Conservation (phyloP, 2,113 vertebrate genomes). For the Polyodon spathula region DNA sequence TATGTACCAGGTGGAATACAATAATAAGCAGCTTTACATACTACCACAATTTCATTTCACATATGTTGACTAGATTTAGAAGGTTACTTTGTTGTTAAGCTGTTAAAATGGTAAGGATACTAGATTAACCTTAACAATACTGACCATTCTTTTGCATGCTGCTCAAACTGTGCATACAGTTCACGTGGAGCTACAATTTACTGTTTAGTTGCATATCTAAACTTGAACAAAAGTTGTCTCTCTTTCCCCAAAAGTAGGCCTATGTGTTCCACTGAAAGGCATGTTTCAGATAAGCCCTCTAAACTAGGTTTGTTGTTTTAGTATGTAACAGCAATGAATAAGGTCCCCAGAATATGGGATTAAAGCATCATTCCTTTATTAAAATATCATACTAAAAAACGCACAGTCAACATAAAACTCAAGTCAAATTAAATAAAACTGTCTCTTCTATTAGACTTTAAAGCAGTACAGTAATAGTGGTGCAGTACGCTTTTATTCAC, state of each 20-base stretch:
- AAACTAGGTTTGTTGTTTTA: background rate
- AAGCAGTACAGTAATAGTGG: background rate
- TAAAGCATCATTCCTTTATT: background rate
- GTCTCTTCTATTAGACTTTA: background rate
- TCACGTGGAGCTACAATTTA: too few species aligned
- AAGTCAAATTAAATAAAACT: constrained; percentile 1
- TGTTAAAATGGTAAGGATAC: too few species aligned
- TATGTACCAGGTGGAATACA: background rate
- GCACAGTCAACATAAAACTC: background rate
- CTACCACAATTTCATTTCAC: background rate
- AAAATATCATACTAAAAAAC: too few species aligned
- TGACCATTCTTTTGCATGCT: too few species aligned
- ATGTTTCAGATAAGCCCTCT: too few species aligned
- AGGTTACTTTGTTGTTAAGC: too few species aligned
- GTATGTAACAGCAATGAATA: background rate
- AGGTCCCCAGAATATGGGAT: background rate
- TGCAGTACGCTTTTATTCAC: constrained; percentile 8
- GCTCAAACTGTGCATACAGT: too few species aligned
- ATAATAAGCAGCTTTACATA: background rate
- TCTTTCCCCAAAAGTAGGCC: too few species aligned
- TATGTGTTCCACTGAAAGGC: too few species aligned
- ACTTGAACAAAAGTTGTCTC: too few species aligned
- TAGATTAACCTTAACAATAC: too few species aligned
- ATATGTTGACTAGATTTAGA: background rate
- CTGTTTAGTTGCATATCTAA: too few species aligned